phyloP scores from a whole-genome alignment of 2,113 vertebrate species.

The Tyto alba region DNA sequence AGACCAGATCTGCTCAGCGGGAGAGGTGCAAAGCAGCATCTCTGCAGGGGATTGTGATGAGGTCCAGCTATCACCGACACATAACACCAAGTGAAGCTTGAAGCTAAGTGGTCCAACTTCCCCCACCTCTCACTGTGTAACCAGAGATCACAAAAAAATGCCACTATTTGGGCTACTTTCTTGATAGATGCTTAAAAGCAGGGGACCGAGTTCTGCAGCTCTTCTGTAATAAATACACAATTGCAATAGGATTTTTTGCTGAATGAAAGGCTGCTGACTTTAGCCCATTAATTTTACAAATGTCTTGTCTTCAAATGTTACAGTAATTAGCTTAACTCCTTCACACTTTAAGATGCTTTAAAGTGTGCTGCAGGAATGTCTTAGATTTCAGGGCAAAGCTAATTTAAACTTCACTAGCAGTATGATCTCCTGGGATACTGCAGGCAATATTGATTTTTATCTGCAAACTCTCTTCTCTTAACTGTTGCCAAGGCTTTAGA shows the following conservation, averaged over 20 bases:
- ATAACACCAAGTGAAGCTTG: neutral
- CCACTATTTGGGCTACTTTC: neutral
- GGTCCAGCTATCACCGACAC: neutral
- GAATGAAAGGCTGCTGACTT: slow-evolving; percentile 36
- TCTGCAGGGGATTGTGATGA: neutral
- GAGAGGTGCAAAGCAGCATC: neutral
- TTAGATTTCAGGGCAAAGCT: slow-evolving; percentile 63
- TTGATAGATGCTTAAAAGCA: neutral
- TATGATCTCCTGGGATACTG: slow-evolving; percentile 57
- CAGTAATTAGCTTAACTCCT: slow-evolving; percentile 65
- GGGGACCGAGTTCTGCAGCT: neutral
- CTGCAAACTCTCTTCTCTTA: slow-evolving; percentile 48
- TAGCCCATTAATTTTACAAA: slow-evolving; percentile 56
- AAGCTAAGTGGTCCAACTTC: neutral
- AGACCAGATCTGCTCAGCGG: neutral
- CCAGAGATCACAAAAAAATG: neutral
- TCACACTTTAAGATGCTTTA: slow-evolving; percentile 60
- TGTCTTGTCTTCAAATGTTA: slow-evolving; percentile 54
- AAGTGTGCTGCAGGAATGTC: slow-evolving; percentile 58
- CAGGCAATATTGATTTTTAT: slow-evolving; percentile 70
- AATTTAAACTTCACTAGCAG: slow-evolving; percentile 66
- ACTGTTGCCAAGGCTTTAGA: slow-evolving; percentile 62
- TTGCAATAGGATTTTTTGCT: slow-evolving; percentile 8
- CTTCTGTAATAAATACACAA: neutral
- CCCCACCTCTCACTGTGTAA: neutral